Percentiles rank a stretch among this genome's conserved stretches.
Evolutionary conservation across 1,140 invertebrate genomes (phyloP).

Genomic region (Zelostemma sp.): DNA sequence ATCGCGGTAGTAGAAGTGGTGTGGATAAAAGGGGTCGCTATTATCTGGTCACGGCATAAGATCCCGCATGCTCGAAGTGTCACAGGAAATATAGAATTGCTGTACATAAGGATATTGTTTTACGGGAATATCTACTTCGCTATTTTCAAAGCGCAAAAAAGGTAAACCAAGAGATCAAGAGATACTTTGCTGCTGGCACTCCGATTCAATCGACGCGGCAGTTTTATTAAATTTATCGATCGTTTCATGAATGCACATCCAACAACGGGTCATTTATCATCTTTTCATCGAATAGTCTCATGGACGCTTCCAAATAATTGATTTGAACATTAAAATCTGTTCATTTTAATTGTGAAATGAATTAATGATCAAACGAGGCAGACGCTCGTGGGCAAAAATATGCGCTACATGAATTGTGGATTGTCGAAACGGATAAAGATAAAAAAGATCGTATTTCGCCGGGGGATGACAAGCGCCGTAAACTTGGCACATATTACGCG

Average conservation of each 20-base stretch:
- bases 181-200: constrained; percentile 29
- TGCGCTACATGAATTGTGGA: neutral
- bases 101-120: constrained; percentile 3
- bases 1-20: constrained; percentile 6
- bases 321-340: neutral
- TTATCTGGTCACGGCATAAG: neutral
- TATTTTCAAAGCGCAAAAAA: constrained; percentile 8
- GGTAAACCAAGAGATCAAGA: neutral
- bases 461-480: neutral
- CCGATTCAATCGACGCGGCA: neutral
- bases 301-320: too few species aligned
- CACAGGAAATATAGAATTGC: neutral
- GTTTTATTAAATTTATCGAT: neutral
- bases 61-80: neutral
- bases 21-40: neutral
- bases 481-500: constrained; percentile 5
- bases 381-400: neutral
- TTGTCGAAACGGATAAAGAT: neutral
- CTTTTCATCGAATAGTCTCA: too few species aligned
- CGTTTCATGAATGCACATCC: too few species aligned
- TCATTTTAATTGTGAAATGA: too few species aligned
- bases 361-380: too few species aligned
- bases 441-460: neutral
- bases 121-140: neutral
- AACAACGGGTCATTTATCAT: too few species aligned